Percentiles rank a stretch among this genome's conserved stretches.
Evolutionary conservation across 1,140 invertebrate species (phyloP).

Genomic region (Papilio dardanus): DNA sequence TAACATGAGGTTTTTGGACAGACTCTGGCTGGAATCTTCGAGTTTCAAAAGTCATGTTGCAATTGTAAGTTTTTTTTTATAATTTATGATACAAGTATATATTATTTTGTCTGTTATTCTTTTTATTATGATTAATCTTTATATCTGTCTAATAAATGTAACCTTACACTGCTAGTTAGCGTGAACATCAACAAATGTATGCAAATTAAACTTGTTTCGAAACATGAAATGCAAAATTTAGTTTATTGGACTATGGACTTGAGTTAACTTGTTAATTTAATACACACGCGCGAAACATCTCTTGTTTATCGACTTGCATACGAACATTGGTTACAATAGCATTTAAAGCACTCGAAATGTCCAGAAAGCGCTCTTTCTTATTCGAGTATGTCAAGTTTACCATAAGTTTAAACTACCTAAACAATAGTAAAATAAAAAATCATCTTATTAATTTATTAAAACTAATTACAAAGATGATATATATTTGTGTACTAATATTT

Average conservation of each 20-base stretch:
- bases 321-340: no score
- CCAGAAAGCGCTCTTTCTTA: no score
- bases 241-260: slow-evolving; percentile 14
- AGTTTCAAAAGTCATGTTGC: slow-evolving; percentile 63
- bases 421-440: no score
- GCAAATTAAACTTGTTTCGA: not conserved
- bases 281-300: not conserved
- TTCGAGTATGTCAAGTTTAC: no score
- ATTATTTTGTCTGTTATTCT: not conserved
- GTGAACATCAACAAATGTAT: not conserved
- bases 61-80: slow-evolving; percentile 60
- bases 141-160: not conserved
- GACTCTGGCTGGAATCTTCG: slow-evolving; percentile 55
- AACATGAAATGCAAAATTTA: slow-evolving; percentile 2
- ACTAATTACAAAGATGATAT: no score
- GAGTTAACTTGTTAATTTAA: not conserved
- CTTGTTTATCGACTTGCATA: no score
- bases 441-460: no score
- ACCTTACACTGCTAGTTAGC: not conserved
- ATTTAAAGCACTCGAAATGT: no score
- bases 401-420: no score
- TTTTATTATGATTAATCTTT: not conserved
- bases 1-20: slow-evolving; percentile 62
- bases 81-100: slow-evolving; percentile 24
- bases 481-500: no score